These are phyloP conservation scores for Schrankia costaestrigalis DNA, from an alignment of 2,888 invertebrate species.

Conservation along the genomic window DNA sequence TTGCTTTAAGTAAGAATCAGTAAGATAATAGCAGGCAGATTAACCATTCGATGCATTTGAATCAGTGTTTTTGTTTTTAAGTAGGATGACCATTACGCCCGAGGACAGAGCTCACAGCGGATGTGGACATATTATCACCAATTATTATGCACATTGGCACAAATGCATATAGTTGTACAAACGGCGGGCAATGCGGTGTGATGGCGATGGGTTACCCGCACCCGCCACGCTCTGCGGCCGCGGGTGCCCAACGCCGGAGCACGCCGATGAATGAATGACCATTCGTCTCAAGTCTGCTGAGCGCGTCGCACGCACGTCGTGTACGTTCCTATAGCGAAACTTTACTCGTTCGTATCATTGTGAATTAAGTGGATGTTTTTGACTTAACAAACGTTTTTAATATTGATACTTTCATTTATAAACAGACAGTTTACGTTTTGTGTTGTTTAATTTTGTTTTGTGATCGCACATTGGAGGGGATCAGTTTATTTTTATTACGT, in stretches of 20 bases:
- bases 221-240: slow-evolving; percentile 18
- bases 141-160: slow-evolving; percentile 60
- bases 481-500: slow-evolving; percentile 67
- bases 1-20: too few species aligned
- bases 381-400: slow-evolving; percentile 46
- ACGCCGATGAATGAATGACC: slow-evolving; percentile 24
- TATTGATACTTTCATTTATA: slow-evolving; percentile 49
- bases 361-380: slow-evolving; percentile 67
- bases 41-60: too few species aligned
- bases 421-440: slow-evolving; percentile 63
- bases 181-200: slow-evolving; percentile 21
- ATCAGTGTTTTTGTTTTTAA: too few species aligned
- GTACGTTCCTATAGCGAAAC: slow-evolving; percentile 55
- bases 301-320: slow-evolving; percentile 51
- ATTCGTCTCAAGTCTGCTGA: slow-evolving; percentile 63
- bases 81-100: slow-evolving; percentile 2
- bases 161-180: slow-evolving; percentile 39
- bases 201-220: slow-evolving; percentile 10
- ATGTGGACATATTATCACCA: slow-evolving; percentile 55
- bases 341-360: slow-evolving; percentile 61
- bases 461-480: slow-evolving; percentile 71
- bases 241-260: slow-evolving; percentile 15
- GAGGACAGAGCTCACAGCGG: slow-evolving; percentile 29
- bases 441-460: slow-evolving; percentile 69
- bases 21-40: too few species aligned